Evolutionary conservation across 2,113 vertebrate species (phyloP).

Genomic region (Ciconia maguari): DNA sequence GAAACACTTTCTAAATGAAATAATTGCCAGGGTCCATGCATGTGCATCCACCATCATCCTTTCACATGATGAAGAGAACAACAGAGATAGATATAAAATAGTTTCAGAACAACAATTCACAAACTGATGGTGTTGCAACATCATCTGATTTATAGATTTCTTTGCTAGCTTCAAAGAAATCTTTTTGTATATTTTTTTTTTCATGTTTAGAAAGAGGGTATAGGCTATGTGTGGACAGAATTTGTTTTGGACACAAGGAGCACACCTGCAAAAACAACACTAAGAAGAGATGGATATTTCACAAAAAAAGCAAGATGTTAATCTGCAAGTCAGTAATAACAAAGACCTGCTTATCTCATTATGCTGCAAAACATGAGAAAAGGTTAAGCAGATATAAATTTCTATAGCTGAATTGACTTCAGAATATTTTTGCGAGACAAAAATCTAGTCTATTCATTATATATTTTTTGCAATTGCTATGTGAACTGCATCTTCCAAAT

Average conservation of each 20-base stretch:
- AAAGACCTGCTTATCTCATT: not conserved
- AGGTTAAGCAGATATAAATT: not conserved
- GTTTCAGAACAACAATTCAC: not conserved
- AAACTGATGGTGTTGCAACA: fast-evolving
- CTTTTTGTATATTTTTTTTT: not conserved
- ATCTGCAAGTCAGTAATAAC: not conserved
- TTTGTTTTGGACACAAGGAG: not conserved
- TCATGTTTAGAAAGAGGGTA: not conserved
- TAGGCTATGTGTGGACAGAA: not conserved
- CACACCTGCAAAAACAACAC: not conserved
- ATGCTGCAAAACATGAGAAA: not conserved
- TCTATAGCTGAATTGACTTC: not conserved
- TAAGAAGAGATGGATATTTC: not conserved
- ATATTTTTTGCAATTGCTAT: not conserved
- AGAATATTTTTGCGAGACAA: not conserved
- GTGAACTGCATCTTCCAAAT: not conserved
- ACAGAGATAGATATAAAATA: not conserved
- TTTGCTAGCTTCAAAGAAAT: not conserved
- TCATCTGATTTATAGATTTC: not conserved
- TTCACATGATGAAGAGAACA: not conserved
- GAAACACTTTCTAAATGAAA: not conserved
- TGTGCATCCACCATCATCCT: not conserved
- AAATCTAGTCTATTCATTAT: not conserved
- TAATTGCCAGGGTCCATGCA: not conserved
- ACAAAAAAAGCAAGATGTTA: not conserved